Evolutionary conservation across 2,888 invertebrate genomes (phyloP), one percentile per base, ranked within the genome.

Genomic region (Zygogramma bicolorata): DNA sequence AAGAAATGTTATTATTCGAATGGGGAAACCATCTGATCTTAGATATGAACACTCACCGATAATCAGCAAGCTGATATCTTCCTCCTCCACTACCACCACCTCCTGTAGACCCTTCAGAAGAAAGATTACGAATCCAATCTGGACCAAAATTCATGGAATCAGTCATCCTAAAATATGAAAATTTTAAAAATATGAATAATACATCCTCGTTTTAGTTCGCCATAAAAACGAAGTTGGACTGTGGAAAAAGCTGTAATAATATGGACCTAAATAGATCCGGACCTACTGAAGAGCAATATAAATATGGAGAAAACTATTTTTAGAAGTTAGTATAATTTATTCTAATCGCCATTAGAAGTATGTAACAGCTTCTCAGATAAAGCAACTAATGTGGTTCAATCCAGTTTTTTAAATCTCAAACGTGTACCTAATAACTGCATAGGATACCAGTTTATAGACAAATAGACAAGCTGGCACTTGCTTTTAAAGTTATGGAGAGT

Each of bases 61-160:
- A 92, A 82, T 95, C 94, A 69, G 94, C 93, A 80, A 93, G 89
- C 82, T 92, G 92, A 85, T 92, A 92, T 75, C 91, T 88, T 77
- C 90, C 86, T 71, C 88, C 88, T 78, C 87, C 88, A 79, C 90
- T 89, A 81, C 89, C 87, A 77, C 86, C 86, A 70, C 85, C 85
- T 61, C 84, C 85, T 79, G 87, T 88, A 77, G 86, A 88, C 81
- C 88, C 88, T 82, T 90, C 90, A 81, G 89, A 89, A 75, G 92
- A 90, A 86, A 96, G 89, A 86, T 95, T 95, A 83, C 96, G 93
- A 82, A 97, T 91, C 97, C 97, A 97, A 88, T 96, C 96, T 73
- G 97, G 97, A 84, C 97, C 97, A 89, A 97, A 97, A 90, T 96
- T 97, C 90, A 97, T 94, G 70, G 84, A 83, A 81, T 88, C 88